Evolutionary conservation across 2,113 vertebrate species (phyloP), one percentile per base, ranked within the genome.

Genomic region (Sterna hirundo): DNA sequence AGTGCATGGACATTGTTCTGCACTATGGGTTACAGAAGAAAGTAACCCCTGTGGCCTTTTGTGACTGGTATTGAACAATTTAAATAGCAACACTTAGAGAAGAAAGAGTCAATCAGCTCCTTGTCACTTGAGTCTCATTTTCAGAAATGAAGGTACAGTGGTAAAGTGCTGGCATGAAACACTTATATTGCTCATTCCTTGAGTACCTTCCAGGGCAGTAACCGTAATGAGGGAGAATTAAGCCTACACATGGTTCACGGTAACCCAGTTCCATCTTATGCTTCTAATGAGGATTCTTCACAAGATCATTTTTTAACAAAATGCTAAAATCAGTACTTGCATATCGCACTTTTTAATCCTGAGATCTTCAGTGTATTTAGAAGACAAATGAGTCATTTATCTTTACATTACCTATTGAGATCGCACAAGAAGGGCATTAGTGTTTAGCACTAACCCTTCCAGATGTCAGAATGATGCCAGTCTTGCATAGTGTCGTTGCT

Each of bases 241-340:
- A 87, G 23, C 7, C 40, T 68, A 44, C 20, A 76, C 19, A 25
- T 0, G 7, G 22, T 44, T 96, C 42, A 57, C 20, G 52, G 65
- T 44, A 74, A 94, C 61, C 62, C 66, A 83, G 18, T 93, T 96
- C 89, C 74, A 60, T 79, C 27, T 79, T 52, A 17, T 65, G 26
- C 18, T 36, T 90, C 30, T 83, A 71, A 87, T 76, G 34, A 87
- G 52, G 54, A 61, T 68, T 61, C 61, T 57, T 87, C 57, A 76
- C 54, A 76, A 76, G 78, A 61, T 36, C 15, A 40, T 64, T 86
- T 87, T 91, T 86, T 34, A 89, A 71, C 4, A 3, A 93, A 86
- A n/a, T 84, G 55, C 52, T 89, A 65, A 79, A 85, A 85, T 89
- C 68, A 65, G 47, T 75, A 60, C 29, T 83, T 87, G 57, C 13